Conservation (phyloP, 1,140 invertebrate genomes). For the Acromyrmex charruanus region DNA sequence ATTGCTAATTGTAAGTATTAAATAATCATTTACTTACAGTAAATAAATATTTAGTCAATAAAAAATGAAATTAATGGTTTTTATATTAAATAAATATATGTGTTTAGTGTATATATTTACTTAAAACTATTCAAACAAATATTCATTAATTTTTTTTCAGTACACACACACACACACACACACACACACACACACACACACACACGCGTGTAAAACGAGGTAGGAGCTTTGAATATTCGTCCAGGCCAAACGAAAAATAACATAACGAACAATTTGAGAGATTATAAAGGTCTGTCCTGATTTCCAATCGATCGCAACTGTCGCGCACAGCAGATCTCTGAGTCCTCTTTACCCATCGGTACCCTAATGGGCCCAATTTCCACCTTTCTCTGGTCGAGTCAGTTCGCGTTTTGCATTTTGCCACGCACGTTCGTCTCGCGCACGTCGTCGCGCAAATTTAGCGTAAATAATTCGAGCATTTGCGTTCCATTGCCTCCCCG, state of each 20-base stretch:
- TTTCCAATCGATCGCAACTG: conserved; percentile 77
- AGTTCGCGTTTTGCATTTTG: conserved; percentile 63
- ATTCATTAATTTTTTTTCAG: no score
- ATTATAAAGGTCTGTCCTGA: conserved; percentile 75
- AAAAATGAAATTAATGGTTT: no score
- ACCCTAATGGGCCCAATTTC: background rate
- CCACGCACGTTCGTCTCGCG: conserved; percentile 47
- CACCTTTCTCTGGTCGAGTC: background rate
- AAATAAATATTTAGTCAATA: no score
- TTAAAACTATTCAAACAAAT: no score
- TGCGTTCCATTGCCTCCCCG: conserved; percentile 8
- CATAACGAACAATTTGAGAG: conserved; percentile 75
- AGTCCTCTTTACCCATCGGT: conserved; percentile 3
- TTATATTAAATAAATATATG: no score
- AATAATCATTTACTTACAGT: no score
- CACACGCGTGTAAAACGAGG: background rate
- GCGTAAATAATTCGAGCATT: conserved; percentile 76
- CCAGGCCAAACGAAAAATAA: conserved; percentile 70
- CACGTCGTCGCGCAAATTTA: conserved; percentile 75
- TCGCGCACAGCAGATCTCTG: conserved; percentile 47
- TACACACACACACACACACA: no score
- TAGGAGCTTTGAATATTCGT: background rate
- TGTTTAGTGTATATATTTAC: no score
- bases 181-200: no score
- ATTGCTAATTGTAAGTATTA: no score